These are phyloP conservation scores for Crax fasciolata DNA, from an alignment of 2,797 vertebrate species.

Conservation along the genomic window DNA sequence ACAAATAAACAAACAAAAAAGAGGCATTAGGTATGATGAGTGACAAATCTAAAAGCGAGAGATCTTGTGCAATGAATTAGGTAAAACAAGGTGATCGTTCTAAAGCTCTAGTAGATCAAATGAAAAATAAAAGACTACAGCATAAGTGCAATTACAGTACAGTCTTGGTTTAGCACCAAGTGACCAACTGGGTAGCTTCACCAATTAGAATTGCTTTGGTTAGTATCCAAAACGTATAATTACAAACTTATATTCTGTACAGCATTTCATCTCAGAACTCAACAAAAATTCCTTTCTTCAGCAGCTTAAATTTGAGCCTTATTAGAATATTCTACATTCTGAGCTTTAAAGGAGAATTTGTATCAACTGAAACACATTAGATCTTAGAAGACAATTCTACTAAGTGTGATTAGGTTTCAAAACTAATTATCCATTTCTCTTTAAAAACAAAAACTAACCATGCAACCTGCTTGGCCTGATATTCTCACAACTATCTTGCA, in stretches of 20 bases:
- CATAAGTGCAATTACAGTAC: constrained; percentile 68
- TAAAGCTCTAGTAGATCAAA: constrained; percentile 70
- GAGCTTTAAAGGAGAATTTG: constrained; percentile 34
- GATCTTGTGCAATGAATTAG: constrained; percentile 87
- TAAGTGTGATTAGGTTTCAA: constrained; percentile 21
- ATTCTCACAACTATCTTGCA: not conserved
- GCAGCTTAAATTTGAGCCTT: constrained; percentile 58
- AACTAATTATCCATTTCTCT: constrained; percentile 24
- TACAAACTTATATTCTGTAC: constrained; percentile 46
- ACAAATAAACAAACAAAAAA: constrained; percentile 28
- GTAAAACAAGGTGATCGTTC: constrained; percentile 75
- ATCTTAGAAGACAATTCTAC: constrained; percentile 21
- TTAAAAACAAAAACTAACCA: not conserved
- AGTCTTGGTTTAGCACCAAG: constrained; percentile 71
- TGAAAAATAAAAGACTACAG: constrained; percentile 62
- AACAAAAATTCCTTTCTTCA: constrained; percentile 57
- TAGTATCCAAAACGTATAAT: constrained; percentile 62
- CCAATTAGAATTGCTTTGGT: constrained; percentile 69
- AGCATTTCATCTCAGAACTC: constrained; percentile 41
- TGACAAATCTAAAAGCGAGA: constrained; percentile 80
- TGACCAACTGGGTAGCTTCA: constrained; percentile 56
- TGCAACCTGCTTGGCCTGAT: not conserved
- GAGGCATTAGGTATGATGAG: constrained; percentile 81
- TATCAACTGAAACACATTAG: constrained; percentile 15
- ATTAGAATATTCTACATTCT: constrained; percentile 58